Evolutionary conservation across 2,113 vertebrate species (phyloP).

Genomic region (Baryphthengus martii): DNA sequence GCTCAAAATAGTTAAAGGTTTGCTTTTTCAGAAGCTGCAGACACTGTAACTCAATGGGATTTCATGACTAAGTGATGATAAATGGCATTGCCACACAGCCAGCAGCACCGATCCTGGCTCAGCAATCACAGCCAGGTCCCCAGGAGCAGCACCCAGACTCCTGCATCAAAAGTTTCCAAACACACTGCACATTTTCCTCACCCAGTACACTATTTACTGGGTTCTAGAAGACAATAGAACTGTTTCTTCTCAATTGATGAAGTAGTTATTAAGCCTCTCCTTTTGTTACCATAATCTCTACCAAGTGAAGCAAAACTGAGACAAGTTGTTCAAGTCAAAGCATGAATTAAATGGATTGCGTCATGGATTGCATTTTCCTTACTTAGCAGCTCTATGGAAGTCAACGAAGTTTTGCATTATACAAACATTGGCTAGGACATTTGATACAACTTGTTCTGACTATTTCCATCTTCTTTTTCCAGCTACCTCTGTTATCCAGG

Average conservation of each 20-base stretch:
- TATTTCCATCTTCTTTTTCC: conserved; percentile 7
- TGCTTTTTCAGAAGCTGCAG: neutral
- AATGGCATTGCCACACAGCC: neutral
- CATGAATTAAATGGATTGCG: conserved; percentile 24
- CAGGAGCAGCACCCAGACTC: neutral
- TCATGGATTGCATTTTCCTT: conserved; percentile 22
- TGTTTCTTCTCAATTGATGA: neutral
- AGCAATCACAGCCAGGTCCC: neutral
- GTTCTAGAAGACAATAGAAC: conserved; percentile 10
- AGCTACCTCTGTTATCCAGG: neutral
- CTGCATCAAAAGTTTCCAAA: neutral
- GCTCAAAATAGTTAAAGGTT: neutral
- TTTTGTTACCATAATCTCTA: neutral
- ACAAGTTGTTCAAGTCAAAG: conserved; percentile 33
- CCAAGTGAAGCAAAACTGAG: neutral
- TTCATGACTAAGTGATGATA: conserved; percentile 10
- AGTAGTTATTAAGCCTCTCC: neutral
- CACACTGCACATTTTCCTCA: neutral
- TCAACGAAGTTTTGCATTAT: neutral
- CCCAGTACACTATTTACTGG: neutral
- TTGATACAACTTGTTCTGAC: conserved; percentile 21
- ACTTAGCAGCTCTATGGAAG: conserved; percentile 24
- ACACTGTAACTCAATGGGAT: rapidly evolving
- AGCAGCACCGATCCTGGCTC: neutral
- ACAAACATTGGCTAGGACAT: neutral